A percentile compares a stretch with the other conserved stretches of the same genome.
Conservation (phyloP, 2,888 invertebrate species). For the Theretra japonica region DNA sequence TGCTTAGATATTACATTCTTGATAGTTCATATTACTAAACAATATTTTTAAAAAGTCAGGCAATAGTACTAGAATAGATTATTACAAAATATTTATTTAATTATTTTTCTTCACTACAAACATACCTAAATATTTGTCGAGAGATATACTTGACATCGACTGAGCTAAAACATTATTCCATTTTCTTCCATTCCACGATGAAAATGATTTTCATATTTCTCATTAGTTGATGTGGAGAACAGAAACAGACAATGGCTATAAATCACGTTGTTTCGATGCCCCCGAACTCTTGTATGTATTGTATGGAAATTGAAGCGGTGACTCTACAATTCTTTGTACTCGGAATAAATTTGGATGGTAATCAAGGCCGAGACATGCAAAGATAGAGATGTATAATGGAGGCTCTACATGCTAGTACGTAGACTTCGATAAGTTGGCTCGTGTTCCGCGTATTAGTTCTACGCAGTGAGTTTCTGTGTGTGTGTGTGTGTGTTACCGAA, state of each 20-base stretch:
- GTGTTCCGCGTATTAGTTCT: not conserved
- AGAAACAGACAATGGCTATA: conserved; percentile 2
- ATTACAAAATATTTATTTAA: too few relatives aligned
- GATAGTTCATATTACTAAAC: not conserved
- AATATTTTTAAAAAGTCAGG: too few relatives aligned
- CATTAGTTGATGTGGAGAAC: conserved; percentile 10
- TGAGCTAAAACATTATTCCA: too few relatives aligned
- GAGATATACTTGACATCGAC: too few relatives aligned
- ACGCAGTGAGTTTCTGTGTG: not conserved
- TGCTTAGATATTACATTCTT: not conserved
- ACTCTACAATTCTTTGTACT: conserved; percentile 2
- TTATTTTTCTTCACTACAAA: too few relatives aligned
- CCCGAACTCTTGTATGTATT: conserved; percentile 3
- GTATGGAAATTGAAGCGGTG: conserved; percentile 21
- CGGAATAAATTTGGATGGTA: conserved; percentile 16
- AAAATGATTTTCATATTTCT: not conserved
- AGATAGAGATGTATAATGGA: not conserved
- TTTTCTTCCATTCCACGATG: not conserved
- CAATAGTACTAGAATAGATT: too few relatives aligned
- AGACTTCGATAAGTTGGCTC: not conserved
- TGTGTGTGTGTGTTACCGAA: not conserved
- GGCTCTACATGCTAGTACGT: not conserved
- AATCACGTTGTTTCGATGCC: conserved; percentile 9
- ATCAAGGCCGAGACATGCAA: conserved; percentile 9
- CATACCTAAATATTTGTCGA: too few relatives aligned